A percentile compares a stretch with the other conserved stretches of the same genome.
These are phyloP conservation scores for Holothuria glaberrima DNA, from an alignment of 35 echinoderm and acorn worm species.

Conservation along the genomic window DNA sequence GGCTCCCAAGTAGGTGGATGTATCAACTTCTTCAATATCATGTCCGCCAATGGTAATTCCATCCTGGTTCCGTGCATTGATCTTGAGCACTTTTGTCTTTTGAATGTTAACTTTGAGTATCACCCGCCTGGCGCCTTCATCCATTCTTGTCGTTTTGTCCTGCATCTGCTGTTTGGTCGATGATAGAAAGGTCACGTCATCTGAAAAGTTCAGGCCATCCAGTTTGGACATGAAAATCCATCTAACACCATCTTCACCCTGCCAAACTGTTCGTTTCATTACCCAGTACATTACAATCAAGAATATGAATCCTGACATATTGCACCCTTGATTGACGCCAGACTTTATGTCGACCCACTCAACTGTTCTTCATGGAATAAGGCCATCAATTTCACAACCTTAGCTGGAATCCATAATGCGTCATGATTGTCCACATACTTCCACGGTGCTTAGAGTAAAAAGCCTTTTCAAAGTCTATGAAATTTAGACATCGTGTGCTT, in stretches of 20 bases:
- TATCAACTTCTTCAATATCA: no score
- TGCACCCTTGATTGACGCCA: conserved; percentile 22
- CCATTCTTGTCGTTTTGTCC: conserved; percentile 31
- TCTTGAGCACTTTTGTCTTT: no score
- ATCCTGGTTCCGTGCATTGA: no score
- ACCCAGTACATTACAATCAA: conserved; percentile 47
- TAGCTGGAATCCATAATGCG: not conserved
- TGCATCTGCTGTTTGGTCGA: conserved; percentile 27
- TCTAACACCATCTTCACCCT: conserved; percentile 14
- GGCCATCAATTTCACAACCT: not conserved
- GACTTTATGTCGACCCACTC: not conserved
- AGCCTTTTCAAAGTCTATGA: conserved; percentile 6
- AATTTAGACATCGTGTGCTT: not conserved
- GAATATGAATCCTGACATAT: conserved; percentile 21
- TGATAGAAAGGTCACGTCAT: conserved; percentile 50
- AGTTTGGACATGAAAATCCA: conserved; percentile 10
- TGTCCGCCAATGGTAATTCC: no score
- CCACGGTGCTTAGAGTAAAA: not conserved
- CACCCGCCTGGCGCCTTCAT: no score
- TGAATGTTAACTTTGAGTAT: no score
- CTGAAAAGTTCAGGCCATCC: conserved; percentile 35
- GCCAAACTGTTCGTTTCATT: conserved; percentile 29
- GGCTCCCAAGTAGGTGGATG: no score
- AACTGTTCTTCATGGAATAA: not conserved
- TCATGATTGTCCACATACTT: not conserved